Evolutionary conservation across 2,888 invertebrate species (phyloP).

Genomic region (Camptogramma bilineatum): DNA sequence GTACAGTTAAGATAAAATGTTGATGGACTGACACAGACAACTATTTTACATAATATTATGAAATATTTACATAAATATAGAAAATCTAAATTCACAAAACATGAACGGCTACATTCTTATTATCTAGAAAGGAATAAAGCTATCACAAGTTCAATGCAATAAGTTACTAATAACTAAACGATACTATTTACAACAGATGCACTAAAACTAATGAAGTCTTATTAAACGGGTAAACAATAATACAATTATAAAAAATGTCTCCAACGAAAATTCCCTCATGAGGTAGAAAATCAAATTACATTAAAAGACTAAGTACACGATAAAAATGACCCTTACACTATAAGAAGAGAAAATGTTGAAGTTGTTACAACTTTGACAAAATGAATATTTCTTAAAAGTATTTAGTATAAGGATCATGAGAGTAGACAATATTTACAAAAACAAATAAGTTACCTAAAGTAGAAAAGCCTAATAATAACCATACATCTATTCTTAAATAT

Average conservation of each 20-base stretch:
- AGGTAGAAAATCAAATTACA: slow-evolving; percentile 80
- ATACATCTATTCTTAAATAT: slow-evolving; percentile 28
- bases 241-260: slow-evolving; percentile 46
- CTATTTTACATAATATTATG: slow-evolving; percentile 15
- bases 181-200: slow-evolving; percentile 59
- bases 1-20: neutral
- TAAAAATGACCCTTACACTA: slow-evolving; percentile 36
- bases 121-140: slow-evolving; percentile 66
- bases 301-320: slow-evolving; percentile 57
- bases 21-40: slow-evolving; percentile 8
- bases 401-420: neutral
- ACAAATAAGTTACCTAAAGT: slow-evolving; percentile 25
- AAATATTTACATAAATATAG: slow-evolving; percentile 36
- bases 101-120: slow-evolving; percentile 41
- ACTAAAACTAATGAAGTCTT: slow-evolving; percentile 36
- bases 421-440: slow-evolving; percentile 56
- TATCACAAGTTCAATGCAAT: slow-evolving; percentile 79
- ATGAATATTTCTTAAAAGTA: neutral
- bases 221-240: no score
- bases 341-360: neutral
- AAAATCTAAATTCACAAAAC: slow-evolving; percentile 37
- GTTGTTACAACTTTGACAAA: neutral
- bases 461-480: slow-evolving; percentile 11
- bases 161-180: slow-evolving; percentile 67
- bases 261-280: slow-evolving; percentile 65